Base-by-base conservation (phyloP, 2,113 vertebrate genomes). In the Puma concolor region DNA sequence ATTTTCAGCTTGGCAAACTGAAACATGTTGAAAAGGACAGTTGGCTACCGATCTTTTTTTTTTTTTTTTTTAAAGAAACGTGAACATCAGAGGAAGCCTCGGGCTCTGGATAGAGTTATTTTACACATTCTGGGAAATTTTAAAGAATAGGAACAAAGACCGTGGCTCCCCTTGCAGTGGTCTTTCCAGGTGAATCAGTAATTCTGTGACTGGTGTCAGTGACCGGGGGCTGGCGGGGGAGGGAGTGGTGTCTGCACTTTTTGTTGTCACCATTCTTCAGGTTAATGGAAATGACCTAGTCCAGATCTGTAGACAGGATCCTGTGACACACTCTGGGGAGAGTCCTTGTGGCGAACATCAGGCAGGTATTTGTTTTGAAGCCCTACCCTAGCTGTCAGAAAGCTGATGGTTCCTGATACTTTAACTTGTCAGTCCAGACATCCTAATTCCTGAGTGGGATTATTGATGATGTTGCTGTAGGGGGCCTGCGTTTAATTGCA, bases 401-500 rank as follows among this genome's bases (percentile, higher is more conserved):
- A 64, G 69, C 0, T 94, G 88, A 94, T 6, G 48, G 79, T 50
- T 80, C 77, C 87, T 79, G 50, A 76, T 60, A 66, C 85, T 77
- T 92, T 19, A 41, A 7, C 2, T 21, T 77, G 83, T 92, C 82
- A 89, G 60, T 6, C 36, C 71, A 63, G 57, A 89, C 64, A 66
- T 69, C 52, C 9, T 16, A 8, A 77, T 84, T 94, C 86, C 79
- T 89, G 19, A 74, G 79, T 66, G 95, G 44, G 74, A 74, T 92
- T 71, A 84, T 50, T 67, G 88, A 82, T 81, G 91, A 38, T 41
- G 41, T 76, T 80, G 63, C 52, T 74, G 85, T 41, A 88, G 85
- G 57, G 2, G 44, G n/a, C 89, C 95, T 94, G n/a, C 2, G 1
- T 92, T 92, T 97, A 96, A 97, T 71, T 96, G 87, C 87, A 88